Base-by-base conservation (phyloP, 2,797 vertebrate genomes). In the Lophius americanus region DNA sequence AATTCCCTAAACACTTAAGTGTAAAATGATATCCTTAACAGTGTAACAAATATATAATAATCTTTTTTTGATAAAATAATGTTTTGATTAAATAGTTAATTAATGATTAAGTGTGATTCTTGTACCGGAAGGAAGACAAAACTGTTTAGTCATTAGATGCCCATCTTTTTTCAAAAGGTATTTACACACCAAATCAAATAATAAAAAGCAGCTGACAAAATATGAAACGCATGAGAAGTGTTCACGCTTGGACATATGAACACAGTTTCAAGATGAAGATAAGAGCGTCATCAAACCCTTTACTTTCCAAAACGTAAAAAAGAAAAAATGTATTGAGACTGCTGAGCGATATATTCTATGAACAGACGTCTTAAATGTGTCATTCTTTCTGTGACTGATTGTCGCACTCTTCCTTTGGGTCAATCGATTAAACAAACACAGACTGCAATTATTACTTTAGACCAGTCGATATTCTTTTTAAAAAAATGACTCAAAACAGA, bases 401-500 rank as follows among this genome's bases (percentile, higher is more conserved):
- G 23, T 23, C 3, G 14, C 6, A 56, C 7, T 51, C 47, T 11
- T 51, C 14, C 8, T 0, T 7, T 52, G 39, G 46, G 35, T 6
- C 39, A 47, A 35, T 68, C 23, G 55, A 50, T 61, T 8, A 23
- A 23, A 44, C 33, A 42, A 39, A 43, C 33, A 53, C 52, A 42
- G 3, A 9, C 13, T 41, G 23, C 12, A 37, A 2, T 39, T 4
- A 63, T 6, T 11, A 6, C 12, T 8, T 35, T 36, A 6, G 23
- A 48, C 8, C 5, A 9, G 51, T 57, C 46, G 57, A 66, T 66
- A 11, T 12, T 12, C 14, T 42, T 51, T 42, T 23, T 23, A 23
- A 8, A 58, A 37, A 8, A 58, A 37, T 35, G 5, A 23, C 32
- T 37, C 12, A 48, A n/a, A 62, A 33, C 32, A 52, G 10, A 5